Base-by-base conservation (phyloP, 2,888 invertebrate species). In the Nymphalis polychloros region DNA sequence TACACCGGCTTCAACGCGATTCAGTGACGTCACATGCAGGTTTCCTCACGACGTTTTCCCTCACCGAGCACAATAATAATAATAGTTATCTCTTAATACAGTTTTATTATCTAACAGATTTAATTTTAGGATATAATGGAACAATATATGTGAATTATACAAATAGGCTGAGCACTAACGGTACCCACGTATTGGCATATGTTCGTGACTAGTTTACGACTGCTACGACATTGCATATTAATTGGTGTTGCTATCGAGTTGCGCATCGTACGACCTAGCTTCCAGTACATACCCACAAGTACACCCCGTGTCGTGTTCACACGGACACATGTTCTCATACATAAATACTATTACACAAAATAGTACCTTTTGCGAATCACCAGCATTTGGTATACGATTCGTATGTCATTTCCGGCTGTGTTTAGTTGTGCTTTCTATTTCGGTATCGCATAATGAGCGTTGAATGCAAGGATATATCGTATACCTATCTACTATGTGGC, bases 181-280 rank as follows among this genome's bases (percentile, higher is more conserved):
- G 88, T 86, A 84, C 83, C 83, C 84, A 82, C 86, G 87, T 91
- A 91, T 92, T 88, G 90, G 90, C 90, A 89, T 92, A 88, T 90
- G 90, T 89, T 90, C 90, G 91, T 91, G 92, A 90, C 89, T 89
- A 85, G 90, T 91, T 89, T 90, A 91, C 91, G 91, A 88, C 88
- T 87, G 84, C 86, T 84, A 84, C 86, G 88, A 89, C 90, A 89
- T 90, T 88, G 92, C 91, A 92, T 92, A 92, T 92, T 91, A 92
- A 92, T 92, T 90, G 91, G 86, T 87, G 87, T 85, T 83, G 84
- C 83, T 92, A 91, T 91, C 91, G 85, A 86, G 84, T 55, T 49
- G 55, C 84, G 84, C 90, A 90, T 90, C 89, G 86, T 81, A 75
- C 88, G 84, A 86, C 88, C 86, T 84, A 82, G 85, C 88, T 85